phyloP scores from a whole-genome alignment of 2,888 invertebrate genomes.

The Candidula unifasciata region DNA sequence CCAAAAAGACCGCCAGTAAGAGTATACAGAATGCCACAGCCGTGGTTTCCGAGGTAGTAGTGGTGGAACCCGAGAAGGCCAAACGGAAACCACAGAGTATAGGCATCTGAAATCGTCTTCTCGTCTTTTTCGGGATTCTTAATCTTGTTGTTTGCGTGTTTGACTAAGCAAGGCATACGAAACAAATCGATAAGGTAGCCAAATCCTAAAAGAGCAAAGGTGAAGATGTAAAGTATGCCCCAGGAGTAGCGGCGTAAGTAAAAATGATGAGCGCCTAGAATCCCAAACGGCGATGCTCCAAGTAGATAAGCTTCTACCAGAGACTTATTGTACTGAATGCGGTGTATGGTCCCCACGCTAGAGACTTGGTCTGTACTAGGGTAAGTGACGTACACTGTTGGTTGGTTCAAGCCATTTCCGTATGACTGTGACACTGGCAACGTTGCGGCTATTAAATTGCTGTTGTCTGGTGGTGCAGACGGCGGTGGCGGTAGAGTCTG shows the following conservation, averaged over 20 bases:
- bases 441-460: neutral
- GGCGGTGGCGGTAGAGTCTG: neutral
- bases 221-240: constrained; percentile 63
- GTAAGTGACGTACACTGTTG: neutral
- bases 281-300: constrained; percentile 17
- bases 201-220: constrained; percentile 61
- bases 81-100: constrained; percentile 56
- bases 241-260: constrained; percentile 36
- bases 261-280: constrained; percentile 45
- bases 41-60: constrained; percentile 56
- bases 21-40: constrained; percentile 53
- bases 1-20: constrained; percentile 55
- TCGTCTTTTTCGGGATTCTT: constrained; percentile 51
- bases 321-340: neutral
- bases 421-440: neutral
- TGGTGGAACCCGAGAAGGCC: constrained; percentile 57
- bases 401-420: neutral
- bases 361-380: neutral
- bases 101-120: constrained; percentile 52
- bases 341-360: neutral
- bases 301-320: constrained; percentile 36
- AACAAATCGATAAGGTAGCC: constrained; percentile 63
- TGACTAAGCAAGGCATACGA: constrained; percentile 62
- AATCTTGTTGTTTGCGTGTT: constrained; percentile 53
- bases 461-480: neutral